Evolutionary conservation across 2,888 invertebrate genomes (phyloP).

Genomic region (Drosophila anomelani): DNA sequence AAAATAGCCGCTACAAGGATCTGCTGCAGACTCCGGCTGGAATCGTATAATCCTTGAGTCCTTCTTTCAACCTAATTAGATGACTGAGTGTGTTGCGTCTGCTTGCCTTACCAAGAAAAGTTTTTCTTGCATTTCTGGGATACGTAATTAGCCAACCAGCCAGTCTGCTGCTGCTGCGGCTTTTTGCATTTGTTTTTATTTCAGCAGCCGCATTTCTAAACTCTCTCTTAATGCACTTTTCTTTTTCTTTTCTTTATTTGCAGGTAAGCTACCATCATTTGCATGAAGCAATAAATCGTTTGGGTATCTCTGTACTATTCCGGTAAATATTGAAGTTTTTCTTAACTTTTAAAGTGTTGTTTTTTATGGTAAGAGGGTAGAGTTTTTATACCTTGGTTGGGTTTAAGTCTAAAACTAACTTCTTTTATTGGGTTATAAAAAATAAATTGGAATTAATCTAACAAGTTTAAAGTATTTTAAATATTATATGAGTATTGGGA

Average conservation of each 20-base stretch:
- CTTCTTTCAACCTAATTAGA: conserved; percentile 69
- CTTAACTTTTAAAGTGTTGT: conserved; percentile 24
- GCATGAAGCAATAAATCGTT: conserved; percentile 38
- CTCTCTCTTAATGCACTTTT: conserved; percentile 27
- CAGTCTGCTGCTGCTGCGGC: conserved; percentile 11
- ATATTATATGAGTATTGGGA: too few relatives aligned
- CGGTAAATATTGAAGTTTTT: conserved; percentile 58
- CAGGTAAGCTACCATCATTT: conserved; percentile 65
- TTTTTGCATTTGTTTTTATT: conserved; percentile 31
- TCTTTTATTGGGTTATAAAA: background rate
- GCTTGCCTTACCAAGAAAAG: conserved; percentile 57
- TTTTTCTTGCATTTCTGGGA: conserved; percentile 24
- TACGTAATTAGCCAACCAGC: conserved; percentile 59
- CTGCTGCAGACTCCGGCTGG: background rate
- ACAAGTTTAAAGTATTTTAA: background rate
- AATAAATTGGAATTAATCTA: too few relatives aligned
- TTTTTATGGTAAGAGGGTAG: background rate
- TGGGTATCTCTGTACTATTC: conserved; percentile 7
- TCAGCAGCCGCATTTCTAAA: conserved; percentile 18
- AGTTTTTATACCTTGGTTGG: background rate
- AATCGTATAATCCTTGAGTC: conserved; percentile 29
- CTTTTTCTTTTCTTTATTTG: conserved; percentile 46
- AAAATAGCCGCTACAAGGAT: conserved; percentile 15
- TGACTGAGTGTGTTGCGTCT: conserved; percentile 45
- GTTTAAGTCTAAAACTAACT: background rate